A percentile compares a stretch with the other conserved stretches of the same genome.
These are phyloP conservation scores for Heliconius erato DNA, from an alignment of 2,888 invertebrate species.

Conservation along the genomic window DNA sequence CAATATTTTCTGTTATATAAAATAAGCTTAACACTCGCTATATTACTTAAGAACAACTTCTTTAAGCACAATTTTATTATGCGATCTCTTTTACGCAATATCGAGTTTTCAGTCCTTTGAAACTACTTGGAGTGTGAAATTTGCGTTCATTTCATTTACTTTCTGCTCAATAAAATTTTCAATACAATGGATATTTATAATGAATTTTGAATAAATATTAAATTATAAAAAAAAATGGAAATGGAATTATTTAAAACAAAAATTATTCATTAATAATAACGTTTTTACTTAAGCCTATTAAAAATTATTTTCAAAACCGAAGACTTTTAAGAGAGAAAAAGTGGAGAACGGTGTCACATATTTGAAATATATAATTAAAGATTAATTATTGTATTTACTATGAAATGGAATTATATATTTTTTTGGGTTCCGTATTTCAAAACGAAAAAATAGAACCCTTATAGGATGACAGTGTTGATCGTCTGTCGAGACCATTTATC, in stretches of 20 bases:
- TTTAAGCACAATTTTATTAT: constrained; percentile 75
- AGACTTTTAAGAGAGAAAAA: not conserved
- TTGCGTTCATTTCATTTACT: constrained; percentile 75
- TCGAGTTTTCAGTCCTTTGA: constrained; percentile 77
- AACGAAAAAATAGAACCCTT: no score
- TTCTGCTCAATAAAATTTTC: constrained; percentile 77
- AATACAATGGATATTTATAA: constrained; percentile 61
- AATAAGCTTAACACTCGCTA: not conserved
- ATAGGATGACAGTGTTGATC: no score
- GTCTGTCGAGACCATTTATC: no score
- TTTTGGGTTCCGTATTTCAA: no score
- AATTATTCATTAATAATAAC: not conserved
- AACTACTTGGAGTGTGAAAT: constrained; percentile 78
- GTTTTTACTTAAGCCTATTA: not conserved
- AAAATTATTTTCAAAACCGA: not conserved
- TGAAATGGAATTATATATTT: no score
- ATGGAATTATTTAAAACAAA: not conserved
- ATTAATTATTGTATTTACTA: no score
- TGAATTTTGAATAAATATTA: constrained; percentile 24
- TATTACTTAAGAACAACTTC: constrained; percentile 42
- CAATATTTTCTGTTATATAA: not conserved
- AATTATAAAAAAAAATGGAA: not conserved
- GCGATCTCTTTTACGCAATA: constrained; percentile 75
- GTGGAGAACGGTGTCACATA: not conserved
- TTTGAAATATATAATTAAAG: no score